phyloP scores from a whole-genome alignment of 2,888 invertebrate species.

The Emesis castigata region DNA sequence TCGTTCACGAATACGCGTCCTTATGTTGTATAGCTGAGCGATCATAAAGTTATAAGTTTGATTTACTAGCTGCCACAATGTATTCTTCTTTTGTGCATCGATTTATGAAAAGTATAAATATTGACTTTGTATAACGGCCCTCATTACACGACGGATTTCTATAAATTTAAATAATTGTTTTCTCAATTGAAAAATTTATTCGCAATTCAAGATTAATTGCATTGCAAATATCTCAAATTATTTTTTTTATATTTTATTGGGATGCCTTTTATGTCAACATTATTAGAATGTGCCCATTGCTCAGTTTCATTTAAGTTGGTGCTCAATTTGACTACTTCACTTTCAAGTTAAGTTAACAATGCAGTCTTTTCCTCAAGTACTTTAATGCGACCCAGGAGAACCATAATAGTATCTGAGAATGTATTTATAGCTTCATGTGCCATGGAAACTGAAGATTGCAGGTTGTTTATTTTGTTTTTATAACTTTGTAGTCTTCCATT shows the following conservation, averaged over 20 bases:
- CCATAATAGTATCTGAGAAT: neutral
- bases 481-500: neutral
- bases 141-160: neutral
- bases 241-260: neutral
- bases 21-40: too few species aligned
- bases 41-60: too few species aligned
- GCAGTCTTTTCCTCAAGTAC: neutral
- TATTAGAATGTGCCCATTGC: neutral
- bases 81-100: too few species aligned
- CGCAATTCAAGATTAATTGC: neutral
- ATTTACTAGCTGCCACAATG: too few species aligned
- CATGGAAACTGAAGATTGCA: neutral
- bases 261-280: neutral
- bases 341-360: neutral
- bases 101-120: too few species aligned
- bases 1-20: too few species aligned
- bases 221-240: too few species aligned
- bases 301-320: neutral
- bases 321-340: neutral
- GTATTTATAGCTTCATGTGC: neutral
- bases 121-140: too few species aligned
- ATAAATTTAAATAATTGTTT: neutral
- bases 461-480: neutral
- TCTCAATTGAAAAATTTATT: neutral
- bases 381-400: neutral